phyloP scores from a whole-genome alignment of 2,888 invertebrate species.

The Agrenia bidenticulata region DNA sequence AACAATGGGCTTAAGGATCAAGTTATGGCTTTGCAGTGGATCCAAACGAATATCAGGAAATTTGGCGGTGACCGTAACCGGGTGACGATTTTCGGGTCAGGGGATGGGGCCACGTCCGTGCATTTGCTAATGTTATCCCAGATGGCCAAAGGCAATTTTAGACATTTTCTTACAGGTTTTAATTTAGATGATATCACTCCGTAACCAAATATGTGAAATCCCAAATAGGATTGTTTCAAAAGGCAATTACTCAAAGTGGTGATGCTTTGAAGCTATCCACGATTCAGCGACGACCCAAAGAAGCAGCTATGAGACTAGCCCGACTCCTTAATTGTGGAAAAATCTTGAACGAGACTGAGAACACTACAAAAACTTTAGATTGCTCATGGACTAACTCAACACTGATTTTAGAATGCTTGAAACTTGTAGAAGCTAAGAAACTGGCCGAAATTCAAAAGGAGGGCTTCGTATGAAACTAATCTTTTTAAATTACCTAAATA shows the following conservation, averaged over 20 bases:
- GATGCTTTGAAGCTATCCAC: slow-evolving; percentile 31
- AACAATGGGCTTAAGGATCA: slow-evolving; percentile 36
- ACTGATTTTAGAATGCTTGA: slow-evolving; percentile 38
- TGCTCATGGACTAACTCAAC: slow-evolving; percentile 24
- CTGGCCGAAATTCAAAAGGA: slow-evolving; percentile 43
- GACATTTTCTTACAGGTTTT: neutral
- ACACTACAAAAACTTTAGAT: slow-evolving; percentile 28
- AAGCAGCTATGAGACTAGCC: slow-evolving; percentile 43
- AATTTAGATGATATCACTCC: neutral
- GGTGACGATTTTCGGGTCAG: slow-evolving; percentile 34
- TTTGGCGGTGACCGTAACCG: slow-evolving; percentile 37
- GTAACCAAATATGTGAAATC: neutral
- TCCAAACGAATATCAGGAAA: slow-evolving; percentile 37
- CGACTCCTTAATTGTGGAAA: slow-evolving; percentile 34
- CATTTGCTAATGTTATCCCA: slow-evolving; percentile 44
- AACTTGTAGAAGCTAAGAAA: slow-evolving; percentile 41
- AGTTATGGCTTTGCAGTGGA: slow-evolving; percentile 38
- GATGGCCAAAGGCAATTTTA: slow-evolving; percentile 29
- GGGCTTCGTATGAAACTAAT: slow-evolving; percentile 29
- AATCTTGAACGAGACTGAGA: slow-evolving; percentile 27
- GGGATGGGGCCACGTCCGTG: slow-evolving; percentile 35
- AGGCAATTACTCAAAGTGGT: slow-evolving; percentile 41
- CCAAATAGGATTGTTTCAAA: slow-evolving; percentile 36
- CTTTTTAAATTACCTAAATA: neutral
- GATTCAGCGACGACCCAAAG: slow-evolving; percentile 36